Percentiles rank a stretch among this genome's conserved stretches.
phyloP scores from a whole-genome alignment of 2,888 invertebrate genomes.

The Clostera curtula region DNA sequence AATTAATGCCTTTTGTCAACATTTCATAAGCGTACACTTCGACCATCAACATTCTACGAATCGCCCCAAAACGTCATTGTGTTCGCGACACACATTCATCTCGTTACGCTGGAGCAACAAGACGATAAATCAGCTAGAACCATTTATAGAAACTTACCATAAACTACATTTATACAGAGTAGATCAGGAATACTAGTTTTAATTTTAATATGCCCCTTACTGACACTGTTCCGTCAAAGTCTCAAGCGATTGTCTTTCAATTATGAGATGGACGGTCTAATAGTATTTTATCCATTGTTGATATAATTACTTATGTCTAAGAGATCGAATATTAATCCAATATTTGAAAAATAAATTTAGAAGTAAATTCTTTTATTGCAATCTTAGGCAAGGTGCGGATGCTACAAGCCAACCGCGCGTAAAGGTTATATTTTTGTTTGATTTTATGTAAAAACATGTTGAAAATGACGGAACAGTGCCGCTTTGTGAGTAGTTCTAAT shows the following conservation, averaged over 20 bases:
- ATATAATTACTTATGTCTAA: slow-evolving; percentile 37
- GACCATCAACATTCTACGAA: slow-evolving; percentile 35
- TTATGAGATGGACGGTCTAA: slow-evolving; percentile 52
- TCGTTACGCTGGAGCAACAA: slow-evolving; percentile 40
- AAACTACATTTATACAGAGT: slow-evolving; percentile 63
- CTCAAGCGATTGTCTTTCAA: slow-evolving; percentile 17
- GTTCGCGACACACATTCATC: slow-evolving; percentile 31
- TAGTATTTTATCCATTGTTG: slow-evolving; percentile 21
- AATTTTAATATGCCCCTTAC: slow-evolving; percentile 44
- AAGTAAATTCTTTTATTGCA: neutral
- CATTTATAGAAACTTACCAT: slow-evolving; percentile 53
- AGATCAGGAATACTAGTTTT: slow-evolving; percentile 57
- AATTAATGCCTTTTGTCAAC: slow-evolving; percentile 36
- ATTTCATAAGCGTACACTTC: slow-evolving; percentile 44
- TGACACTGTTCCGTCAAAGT: slow-evolving; percentile 44
- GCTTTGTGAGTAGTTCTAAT: slow-evolving; percentile 42
- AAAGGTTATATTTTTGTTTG: neutral
- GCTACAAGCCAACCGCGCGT: neutral
- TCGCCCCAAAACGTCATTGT: slow-evolving; percentile 39
- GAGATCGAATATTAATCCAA: slow-evolving; percentile 32
- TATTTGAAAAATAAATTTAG: slow-evolving; percentile 20
- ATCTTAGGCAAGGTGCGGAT: neutral
- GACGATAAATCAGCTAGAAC: slow-evolving; percentile 55
- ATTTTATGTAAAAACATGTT: slow-evolving; percentile 5
- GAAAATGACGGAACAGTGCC: slow-evolving; percentile 43